Conservation (phyloP, 2,888 invertebrate species). For the Epistrophella euchroma region DNA sequence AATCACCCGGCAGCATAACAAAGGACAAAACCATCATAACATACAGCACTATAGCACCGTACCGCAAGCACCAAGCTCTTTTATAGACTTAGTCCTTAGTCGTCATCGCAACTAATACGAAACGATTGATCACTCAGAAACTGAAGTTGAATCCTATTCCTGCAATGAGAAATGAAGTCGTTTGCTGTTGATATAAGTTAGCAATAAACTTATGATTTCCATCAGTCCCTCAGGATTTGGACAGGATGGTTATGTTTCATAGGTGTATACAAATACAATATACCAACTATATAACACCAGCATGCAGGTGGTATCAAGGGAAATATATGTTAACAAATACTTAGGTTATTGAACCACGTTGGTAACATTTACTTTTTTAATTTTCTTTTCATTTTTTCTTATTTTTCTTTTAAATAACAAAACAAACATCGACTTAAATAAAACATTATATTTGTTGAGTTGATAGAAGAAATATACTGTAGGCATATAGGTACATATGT, state of each 20-base stretch:
- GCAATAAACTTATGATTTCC: conserved; percentile 44
- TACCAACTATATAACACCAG: background rate
- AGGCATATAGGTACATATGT: too few species aligned
- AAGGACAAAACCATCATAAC: background rate
- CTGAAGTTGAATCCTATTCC: background rate
- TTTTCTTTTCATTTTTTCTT: background rate
- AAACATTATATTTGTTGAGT: too few species aligned
- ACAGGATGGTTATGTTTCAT: background rate
- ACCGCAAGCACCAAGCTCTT: conserved; percentile 26
- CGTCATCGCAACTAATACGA: conserved; percentile 53
- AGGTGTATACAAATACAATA: conserved; percentile 3
- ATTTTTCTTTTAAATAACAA: background rate
- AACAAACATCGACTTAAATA: background rate
- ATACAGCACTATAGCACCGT: conserved; percentile 30
- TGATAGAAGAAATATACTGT: too few species aligned
- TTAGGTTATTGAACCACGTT: background rate
- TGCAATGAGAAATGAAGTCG: conserved; percentile 16
- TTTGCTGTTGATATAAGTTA: conserved; percentile 68
- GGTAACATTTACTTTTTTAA: too few species aligned
- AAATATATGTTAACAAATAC: conserved; percentile 18
- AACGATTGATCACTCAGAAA: conserved; percentile 67
- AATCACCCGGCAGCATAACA: background rate
- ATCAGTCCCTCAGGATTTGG: conserved; percentile 15
- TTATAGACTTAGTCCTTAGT: background rate
- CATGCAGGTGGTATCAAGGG: background rate